A percentile compares a stretch with the other conserved stretches of the same genome.
phyloP scores from a whole-genome alignment of 2,888 invertebrate species.

The Lissocephala sabroskyi region DNA sequence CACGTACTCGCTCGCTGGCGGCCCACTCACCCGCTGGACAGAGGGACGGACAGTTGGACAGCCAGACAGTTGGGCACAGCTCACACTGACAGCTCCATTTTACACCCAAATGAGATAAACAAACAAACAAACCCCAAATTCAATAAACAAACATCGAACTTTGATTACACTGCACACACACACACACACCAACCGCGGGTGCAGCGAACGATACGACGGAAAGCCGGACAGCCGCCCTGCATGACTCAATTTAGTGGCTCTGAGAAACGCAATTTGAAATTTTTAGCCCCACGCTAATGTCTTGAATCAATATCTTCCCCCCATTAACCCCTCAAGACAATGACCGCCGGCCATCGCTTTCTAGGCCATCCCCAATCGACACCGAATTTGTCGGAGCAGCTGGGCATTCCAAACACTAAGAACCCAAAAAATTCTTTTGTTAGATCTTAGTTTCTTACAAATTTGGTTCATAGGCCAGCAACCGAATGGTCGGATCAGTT shows the following conservation, averaged over 20 bases:
- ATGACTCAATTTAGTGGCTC: constrained; percentile 39
- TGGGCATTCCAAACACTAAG: no score
- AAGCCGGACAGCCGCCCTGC: background rate
- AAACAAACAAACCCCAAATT: constrained; percentile 41
- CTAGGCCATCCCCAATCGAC: no score
- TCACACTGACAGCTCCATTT: constrained; percentile 48
- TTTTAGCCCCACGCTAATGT: constrained; percentile 37
- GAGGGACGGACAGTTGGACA: constrained; percentile 48
- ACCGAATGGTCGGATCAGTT: no score
- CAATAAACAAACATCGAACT: constrained; percentile 57
- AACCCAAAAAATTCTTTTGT: no score
- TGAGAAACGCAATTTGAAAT: constrained; percentile 29
- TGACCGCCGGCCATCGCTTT: no score
- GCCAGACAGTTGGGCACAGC: constrained; percentile 46
- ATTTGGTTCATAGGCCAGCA: no score
- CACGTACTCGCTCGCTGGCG: constrained; percentile 16
- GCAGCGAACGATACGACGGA: constrained; percentile 6
- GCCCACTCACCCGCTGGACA: background rate
- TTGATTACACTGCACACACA: constrained; percentile 47
- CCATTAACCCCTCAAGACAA: no score
- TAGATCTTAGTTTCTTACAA: no score
- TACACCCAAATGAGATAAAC: constrained; percentile 63
- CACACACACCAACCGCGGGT: background rate
- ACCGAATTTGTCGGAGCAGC: no score
- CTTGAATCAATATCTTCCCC: constrained; percentile 45